Evolutionary conservation across 2,888 invertebrate genomes (phyloP).

Genomic region (Sinohyriopsis cumingii): DNA sequence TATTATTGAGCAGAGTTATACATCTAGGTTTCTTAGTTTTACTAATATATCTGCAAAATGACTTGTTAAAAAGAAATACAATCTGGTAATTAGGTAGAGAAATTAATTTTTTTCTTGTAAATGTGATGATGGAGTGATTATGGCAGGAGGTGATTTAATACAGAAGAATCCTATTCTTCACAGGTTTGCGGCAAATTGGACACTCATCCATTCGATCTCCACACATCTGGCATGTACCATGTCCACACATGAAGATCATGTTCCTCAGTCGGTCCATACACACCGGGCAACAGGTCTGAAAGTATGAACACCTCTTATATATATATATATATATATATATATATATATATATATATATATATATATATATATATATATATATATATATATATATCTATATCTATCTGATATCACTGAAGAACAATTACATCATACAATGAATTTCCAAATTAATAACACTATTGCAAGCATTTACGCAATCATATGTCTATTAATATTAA

Average conservation of each 20-base stretch:
- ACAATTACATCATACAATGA: not conserved
- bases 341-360: no score
- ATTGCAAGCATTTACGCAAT: no score
- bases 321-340: not conserved
- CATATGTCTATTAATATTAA: no score
- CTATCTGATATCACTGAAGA: no score
- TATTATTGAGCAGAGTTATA: no score
- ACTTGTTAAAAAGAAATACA: no score
- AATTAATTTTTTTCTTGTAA: no score
- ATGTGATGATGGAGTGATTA: no score
- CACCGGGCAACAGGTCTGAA: slow-evolving; percentile 97
- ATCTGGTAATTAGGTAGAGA: no score
- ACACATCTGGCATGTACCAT: slow-evolving; percentile 98
- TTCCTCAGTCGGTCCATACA: slow-evolving; percentile 98
- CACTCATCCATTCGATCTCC: slow-evolving; percentile 98
- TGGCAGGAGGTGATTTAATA: slow-evolving; percentile 74
- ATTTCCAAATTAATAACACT: no score
- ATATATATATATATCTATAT: not conserved
- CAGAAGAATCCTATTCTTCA: slow-evolving; percentile 94
- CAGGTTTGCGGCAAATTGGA: slow-evolving; percentile 96
- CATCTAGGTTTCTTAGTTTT: no score
- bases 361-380: not conserved
- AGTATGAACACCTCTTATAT: slow-evolving; percentile 8
- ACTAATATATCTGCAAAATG: no score
- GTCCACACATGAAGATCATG: slow-evolving; percentile 98